Evolutionary conservation across 2,797 vertebrate genomes (phyloP).

Genomic region (Urosaurus nigricauda): DNA sequence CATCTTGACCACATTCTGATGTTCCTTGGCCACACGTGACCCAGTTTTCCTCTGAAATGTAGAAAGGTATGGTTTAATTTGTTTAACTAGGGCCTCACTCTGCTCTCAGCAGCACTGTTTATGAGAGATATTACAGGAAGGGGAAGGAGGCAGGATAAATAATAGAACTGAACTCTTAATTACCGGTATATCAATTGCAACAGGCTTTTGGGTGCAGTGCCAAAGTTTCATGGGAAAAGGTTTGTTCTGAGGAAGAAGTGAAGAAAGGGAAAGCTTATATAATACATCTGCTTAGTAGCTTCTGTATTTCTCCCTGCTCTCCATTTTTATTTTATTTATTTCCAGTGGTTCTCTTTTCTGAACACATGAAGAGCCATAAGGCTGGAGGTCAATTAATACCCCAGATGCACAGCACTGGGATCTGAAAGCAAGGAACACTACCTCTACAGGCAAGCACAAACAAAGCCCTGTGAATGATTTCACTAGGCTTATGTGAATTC

Average conservation of each 20-base stretch:
- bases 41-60: too few species aligned
- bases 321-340: neutral
- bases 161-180: too few species aligned
- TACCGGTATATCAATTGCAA: neutral
- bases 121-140: too few species aligned
- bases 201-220: neutral
- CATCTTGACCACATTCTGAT: too few species aligned
- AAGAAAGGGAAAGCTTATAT: too few species aligned
- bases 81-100: too few species aligned
- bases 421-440: neutral
- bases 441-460: neutral
- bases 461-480: slow-evolving; percentile 6
- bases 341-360: neutral
- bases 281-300: neutral
- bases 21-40: too few species aligned
- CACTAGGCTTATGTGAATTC: neutral
- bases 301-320: neutral
- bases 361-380: neutral
- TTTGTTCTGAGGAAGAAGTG: too few species aligned
- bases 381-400: neutral
- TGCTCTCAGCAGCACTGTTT: too few species aligned
- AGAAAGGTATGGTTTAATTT: too few species aligned
- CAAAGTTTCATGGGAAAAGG: neutral
- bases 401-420: neutral
- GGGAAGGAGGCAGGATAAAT: too few species aligned